Percentiles rank a stretch among this genome's conserved stretches.
Conservation (phyloP, 1,140 invertebrate genomes). For the Potamilus streckersoni region DNA sequence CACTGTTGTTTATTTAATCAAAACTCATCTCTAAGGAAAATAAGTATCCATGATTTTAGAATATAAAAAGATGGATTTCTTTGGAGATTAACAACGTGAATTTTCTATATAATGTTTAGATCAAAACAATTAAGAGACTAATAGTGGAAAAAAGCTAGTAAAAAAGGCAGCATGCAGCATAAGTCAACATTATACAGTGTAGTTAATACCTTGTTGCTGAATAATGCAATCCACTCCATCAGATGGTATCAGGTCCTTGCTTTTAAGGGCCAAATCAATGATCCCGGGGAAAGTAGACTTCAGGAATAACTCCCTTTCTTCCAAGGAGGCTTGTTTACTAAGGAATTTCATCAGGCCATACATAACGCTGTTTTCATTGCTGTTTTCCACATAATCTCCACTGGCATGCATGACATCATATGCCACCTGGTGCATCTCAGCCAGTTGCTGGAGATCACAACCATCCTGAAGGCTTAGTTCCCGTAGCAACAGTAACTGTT, state of each 20-base stretch:
- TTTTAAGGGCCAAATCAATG: constrained; percentile 16
- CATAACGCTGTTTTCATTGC: constrained; percentile 6
- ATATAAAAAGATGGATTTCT: not conserved
- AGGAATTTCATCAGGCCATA: constrained; percentile 19
- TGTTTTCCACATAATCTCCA: constrained; percentile 4
- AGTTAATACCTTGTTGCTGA: constrained; percentile 14
- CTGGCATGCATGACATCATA: constrained; percentile 5
- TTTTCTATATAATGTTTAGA: not conserved
- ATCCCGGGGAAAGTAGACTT: constrained; percentile 9
- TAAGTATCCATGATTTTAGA: not conserved
- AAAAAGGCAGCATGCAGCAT: not conserved
- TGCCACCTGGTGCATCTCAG: not conserved
- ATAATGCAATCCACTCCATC: constrained; percentile 9
- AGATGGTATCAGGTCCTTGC: constrained; percentile 4
- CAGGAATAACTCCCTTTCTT: constrained; percentile 6
- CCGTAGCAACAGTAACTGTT: not conserved
- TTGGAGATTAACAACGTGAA: not conserved
- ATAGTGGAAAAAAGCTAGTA: too few relatives aligned
- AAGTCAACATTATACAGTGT: not conserved
- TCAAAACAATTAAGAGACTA: not conserved
- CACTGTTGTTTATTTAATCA: too few relatives aligned
- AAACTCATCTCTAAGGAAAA: too few relatives aligned
- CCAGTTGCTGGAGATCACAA: not conserved
- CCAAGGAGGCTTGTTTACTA: not conserved
- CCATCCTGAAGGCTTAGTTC: not conserved